Conservation (phyloP, 2,113 vertebrate species). For the Malurus alboscapulatus region DNA sequence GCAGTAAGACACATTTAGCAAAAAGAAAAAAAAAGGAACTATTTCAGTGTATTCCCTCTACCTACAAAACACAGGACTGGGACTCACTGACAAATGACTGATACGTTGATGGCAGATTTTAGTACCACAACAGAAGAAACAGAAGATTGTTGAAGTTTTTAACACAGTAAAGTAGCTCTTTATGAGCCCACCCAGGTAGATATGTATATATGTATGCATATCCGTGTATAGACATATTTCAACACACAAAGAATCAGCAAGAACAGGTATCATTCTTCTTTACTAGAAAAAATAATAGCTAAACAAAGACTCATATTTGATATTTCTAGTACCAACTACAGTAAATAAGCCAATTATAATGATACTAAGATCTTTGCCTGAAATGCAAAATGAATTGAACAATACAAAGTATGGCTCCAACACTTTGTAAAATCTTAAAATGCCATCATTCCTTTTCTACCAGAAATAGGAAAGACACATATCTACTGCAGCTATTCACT, state of each 20-base stretch:
- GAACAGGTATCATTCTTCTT: background rate
- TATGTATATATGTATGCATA: fast-evolving
- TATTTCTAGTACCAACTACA: background rate
- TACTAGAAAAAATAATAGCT: background rate
- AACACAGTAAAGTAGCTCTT: background rate
- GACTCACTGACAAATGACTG: background rate
- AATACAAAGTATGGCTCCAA: background rate
- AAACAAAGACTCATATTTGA: background rate
- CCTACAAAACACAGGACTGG: background rate
- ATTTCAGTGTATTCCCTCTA: background rate
- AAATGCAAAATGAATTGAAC: background rate
- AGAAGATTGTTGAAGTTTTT: background rate
- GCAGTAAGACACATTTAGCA: background rate
- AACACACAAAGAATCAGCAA: background rate
- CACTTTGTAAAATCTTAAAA: background rate
- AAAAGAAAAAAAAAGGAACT: background rate
- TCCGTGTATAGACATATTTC: too few species aligned
- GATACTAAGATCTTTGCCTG: background rate
- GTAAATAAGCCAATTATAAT: background rate
- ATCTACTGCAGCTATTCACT: background rate
- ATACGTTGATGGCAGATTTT: background rate
- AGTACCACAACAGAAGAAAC: background rate
- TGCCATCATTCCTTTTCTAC: background rate
- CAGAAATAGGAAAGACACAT: background rate
- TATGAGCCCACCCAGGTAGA: background rate